Evolutionary conservation across 2,113 vertebrate species (phyloP), one percentile per base, ranked within the genome.

Genomic region (Petrocephalus microphthalmus): DNA sequence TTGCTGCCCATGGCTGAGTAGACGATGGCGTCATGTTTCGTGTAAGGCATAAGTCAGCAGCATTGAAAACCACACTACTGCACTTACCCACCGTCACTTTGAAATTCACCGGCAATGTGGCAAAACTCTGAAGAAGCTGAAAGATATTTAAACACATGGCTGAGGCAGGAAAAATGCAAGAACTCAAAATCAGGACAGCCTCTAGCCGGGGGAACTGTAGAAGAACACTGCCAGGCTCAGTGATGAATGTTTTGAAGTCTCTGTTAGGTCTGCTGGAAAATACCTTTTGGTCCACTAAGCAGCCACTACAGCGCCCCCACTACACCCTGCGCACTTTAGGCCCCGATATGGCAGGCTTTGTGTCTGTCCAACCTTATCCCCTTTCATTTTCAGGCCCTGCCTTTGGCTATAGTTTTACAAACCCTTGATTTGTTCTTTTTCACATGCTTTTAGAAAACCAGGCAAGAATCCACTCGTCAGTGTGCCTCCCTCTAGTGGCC

Each of bases 401-500:
- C 29, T 29, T 64, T 22, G 29, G 51, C 17, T 22, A 47, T 64
- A 19, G 37, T 86, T 45, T 45, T 86, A 29, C 13, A 85, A 49
- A 64, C 33, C 33, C 3, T 64, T 86, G 15, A 86, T 60, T 54
- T 42, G 37, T 64, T 60, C 85, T 64, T 47, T 86, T 82, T 45
- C 56, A 45, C 29, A 45, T 57, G 29, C 74, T 10, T 57, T 22
- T 20, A 53, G 22, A 57, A 42, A 56, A 25, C 7, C 33, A 54
- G n/a, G 13, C 33, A 13, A 52, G 45, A 53, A 74, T 49, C 17
- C 47, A 22, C 22, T 13, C 42, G n/a, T 52, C 13, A 42, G 84
- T 78, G 7, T 67, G 29, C 19, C 49, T 42, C 84, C 88, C 64
- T 87, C 85, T 89, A 37, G 85, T 89, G 88, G 52, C 64, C 64